Conservation (phyloP, 2,113 vertebrate genomes). For the Dipodomys ordii region DNA sequence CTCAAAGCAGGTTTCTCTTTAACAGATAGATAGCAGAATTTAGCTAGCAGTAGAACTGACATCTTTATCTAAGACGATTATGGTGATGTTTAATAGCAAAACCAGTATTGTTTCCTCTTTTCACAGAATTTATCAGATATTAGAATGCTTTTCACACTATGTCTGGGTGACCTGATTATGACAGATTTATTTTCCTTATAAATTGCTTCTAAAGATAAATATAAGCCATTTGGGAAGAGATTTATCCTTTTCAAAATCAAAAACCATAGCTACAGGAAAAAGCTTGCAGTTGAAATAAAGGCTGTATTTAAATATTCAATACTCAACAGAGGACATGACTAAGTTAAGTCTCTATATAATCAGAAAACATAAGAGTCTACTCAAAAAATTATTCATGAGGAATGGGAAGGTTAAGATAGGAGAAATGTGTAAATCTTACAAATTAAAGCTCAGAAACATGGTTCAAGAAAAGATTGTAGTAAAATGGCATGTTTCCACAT, state of each 20-base stretch:
- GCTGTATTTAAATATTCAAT: slow-evolving; percentile 61
- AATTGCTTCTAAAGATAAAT: slow-evolving; percentile 77
- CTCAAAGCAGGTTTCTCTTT: not conserved
- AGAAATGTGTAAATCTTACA: slow-evolving; percentile 65
- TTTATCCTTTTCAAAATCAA: slow-evolving; percentile 66
- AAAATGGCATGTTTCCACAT: not conserved
- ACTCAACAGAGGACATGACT: slow-evolving; percentile 45
- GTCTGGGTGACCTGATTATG: slow-evolving; percentile 67
- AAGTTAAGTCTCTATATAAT: slow-evolving; percentile 56
- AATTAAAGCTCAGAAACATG: slow-evolving; percentile 58
- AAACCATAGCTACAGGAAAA: slow-evolving; percentile 49
- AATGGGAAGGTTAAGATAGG: slow-evolving; percentile 64
- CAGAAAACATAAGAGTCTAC: slow-evolving; percentile 58
- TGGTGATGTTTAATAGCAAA: slow-evolving; percentile 46
- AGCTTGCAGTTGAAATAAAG: slow-evolving; percentile 58
- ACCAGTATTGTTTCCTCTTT: slow-evolving; percentile 47
- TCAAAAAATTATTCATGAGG: slow-evolving; percentile 66
- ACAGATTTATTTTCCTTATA: slow-evolving; percentile 74
- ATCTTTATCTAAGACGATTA: slow-evolving; percentile 49
- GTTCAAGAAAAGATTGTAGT: not conserved
- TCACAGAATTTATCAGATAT: slow-evolving; percentile 59
- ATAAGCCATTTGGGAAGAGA: slow-evolving; percentile 71
- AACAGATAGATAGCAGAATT: too few relatives aligned
- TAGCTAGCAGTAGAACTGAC: slow-evolving; percentile 37
- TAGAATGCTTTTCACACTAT: slow-evolving; percentile 59